phyloP scores from a whole-genome alignment of 1,140 invertebrate genomes.

The Eumeta japonica region DNA sequence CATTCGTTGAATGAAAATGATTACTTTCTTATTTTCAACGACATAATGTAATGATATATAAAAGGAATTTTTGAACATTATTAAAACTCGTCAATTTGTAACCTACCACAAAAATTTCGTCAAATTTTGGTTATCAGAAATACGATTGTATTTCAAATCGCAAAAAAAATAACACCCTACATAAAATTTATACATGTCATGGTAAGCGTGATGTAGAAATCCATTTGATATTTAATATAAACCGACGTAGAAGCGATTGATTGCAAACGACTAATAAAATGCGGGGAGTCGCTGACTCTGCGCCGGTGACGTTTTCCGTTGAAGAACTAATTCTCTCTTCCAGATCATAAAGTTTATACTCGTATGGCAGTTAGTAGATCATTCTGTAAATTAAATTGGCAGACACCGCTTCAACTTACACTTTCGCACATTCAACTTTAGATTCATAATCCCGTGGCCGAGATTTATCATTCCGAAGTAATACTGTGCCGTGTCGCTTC shows the following conservation, averaged over 20 bases:
- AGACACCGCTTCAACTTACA: conserved; percentile 9
- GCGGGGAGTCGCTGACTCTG: conserved; percentile 25
- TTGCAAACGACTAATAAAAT: conserved; percentile 5
- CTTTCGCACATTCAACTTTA: conserved; percentile 9
- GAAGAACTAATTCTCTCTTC: conserved; percentile 31
- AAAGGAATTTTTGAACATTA: no score
- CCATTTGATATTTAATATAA: conserved; percentile 1
- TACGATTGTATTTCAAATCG: no score
- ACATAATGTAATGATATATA: no score
- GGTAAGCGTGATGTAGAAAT: conserved; percentile 4
- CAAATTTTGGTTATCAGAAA: no score
- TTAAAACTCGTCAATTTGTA: no score
- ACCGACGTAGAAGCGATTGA: conserved; percentile 1
- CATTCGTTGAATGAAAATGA: no score
- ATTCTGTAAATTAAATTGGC: conserved; percentile 48
- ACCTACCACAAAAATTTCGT: no score
- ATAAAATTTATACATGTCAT: conserved; percentile 5
- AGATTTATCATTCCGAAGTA: background rate
- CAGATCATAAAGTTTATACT: conserved; percentile 42
- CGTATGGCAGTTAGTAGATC: conserved; percentile 43
- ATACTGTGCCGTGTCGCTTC: conserved; percentile 27
- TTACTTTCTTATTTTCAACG: no score
- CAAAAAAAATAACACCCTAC: conserved; percentile 11
- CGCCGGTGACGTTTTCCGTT: no score
- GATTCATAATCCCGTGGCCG: conserved; percentile 8